Conservation (phyloP, 2,888 invertebrate species). For the Lycophotia porphyrea region DNA sequence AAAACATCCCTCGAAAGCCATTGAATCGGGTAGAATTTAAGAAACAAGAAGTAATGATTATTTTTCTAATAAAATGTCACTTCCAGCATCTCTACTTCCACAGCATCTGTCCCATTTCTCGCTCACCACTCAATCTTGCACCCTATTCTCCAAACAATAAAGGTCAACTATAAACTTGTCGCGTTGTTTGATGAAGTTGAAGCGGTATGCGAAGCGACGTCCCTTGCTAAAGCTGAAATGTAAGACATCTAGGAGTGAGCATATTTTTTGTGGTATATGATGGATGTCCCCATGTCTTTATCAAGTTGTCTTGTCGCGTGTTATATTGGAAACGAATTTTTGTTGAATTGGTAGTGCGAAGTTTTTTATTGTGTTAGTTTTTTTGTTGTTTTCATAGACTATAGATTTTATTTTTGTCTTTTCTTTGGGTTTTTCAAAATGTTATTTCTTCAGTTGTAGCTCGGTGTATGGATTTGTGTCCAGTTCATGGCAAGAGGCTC, state of each 20-base stretch:
- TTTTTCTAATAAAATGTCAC: constrained; percentile 4
- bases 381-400: background rate
- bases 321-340: constrained; percentile 46
- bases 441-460: background rate
- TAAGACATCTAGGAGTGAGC: constrained; percentile 59
- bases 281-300: constrained; percentile 58
- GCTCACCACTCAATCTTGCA: constrained; percentile 63
- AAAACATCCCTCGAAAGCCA: background rate
- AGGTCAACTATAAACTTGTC: constrained; percentile 53
- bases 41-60: background rate
- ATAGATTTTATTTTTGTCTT: background rate
- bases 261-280: constrained; percentile 57
- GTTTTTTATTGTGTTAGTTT: background rate
- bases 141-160: constrained; percentile 61
- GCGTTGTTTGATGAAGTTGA: constrained; percentile 55
- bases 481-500: background rate
- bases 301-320: constrained; percentile 42
- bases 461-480: background rate
- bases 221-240: constrained; percentile 50
- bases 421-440: background rate
- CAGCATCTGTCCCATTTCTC: constrained; percentile 52
- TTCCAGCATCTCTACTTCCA: constrained; percentile 48
- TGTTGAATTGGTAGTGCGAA: constrained; percentile 12
- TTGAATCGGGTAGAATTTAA: background rate
- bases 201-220: constrained; percentile 46